These are phyloP conservation scores for Anthoscopus minutus DNA, from an alignment of 2,113 vertebrate genomes.

Conservation along the genomic window DNA sequence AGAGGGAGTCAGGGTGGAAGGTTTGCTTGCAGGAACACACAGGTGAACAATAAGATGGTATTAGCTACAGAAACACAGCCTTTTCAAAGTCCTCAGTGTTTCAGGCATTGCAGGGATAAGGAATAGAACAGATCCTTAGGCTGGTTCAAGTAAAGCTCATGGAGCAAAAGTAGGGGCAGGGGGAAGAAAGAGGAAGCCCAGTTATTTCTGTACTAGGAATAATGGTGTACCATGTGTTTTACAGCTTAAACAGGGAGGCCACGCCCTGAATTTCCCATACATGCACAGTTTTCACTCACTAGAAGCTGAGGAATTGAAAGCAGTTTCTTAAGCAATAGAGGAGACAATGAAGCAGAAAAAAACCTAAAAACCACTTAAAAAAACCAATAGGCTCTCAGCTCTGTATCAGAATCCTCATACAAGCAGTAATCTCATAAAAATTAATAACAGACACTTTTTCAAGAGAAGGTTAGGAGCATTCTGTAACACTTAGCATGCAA, in stretches of 20 bases:
- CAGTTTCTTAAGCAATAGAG: neutral
- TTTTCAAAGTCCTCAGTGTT: neutral
- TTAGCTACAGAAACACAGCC: neutral
- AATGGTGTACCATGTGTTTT: neutral
- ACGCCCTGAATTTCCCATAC: neutral
- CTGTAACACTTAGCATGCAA: neutral
- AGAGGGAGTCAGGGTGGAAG: neutral
- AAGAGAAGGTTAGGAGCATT: neutral
- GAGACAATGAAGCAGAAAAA: neutral
- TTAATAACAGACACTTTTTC: neutral
- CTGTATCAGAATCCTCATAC: neutral
- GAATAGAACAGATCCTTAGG: neutral
- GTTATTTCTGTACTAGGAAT: neutral
- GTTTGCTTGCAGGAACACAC: neutral
- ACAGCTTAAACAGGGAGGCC: neutral
- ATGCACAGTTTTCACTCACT: neutral
- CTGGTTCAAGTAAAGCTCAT: neutral
- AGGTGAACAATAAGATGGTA: neutral
- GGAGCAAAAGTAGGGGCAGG: neutral
- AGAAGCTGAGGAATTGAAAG: neutral
- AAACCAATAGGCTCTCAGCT: neutral
- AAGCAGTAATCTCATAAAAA: neutral
- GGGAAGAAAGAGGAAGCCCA: too few species aligned
- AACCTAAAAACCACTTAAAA: neutral
- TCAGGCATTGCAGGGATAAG: neutral